Evolutionary conservation across 2,888 invertebrate species (phyloP), one percentile per base, ranked within the genome.

Genomic region (Drosophila putrida): DNA sequence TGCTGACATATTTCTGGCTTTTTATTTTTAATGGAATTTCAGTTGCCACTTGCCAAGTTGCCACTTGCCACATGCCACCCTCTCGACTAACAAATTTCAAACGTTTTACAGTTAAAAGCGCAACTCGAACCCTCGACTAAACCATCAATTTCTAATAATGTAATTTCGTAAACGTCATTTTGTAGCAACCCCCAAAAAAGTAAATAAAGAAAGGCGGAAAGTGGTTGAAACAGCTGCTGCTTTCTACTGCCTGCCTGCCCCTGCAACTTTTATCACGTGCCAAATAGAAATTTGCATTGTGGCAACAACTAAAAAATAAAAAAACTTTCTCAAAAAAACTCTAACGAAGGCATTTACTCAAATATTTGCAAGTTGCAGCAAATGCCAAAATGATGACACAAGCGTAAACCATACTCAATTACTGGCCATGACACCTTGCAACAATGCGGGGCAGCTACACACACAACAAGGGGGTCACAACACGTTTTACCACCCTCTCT

Each of bases 111-210:
- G 25, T 47, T 65, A 61, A 78, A 66, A 63, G 62, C 62, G 49
- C 53, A 82, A 66, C 66, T 64, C 55, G 47, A 33, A 62, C 63
- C 43, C 60, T 55, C 49, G 25, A 68, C 68, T 58, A 60, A 80
- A 77, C 77, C 89, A 88, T 89, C 88, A 89, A 88, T 89, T 88
- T 82, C 82, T 80, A 88, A 89, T 88, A 88, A 89, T 86, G 88
- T 86, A 89, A 89, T 89, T 88, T 89, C 61, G 73, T 82, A 88
- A 88, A 84, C 82, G 88, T 88, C 86, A 86, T 80, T 87, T 88
- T 76, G 73, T 54, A 75, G 57, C 63, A 70, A 60, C 69, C 64
- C 77, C 20, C 65, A 9, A 31, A 47, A 46, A 31, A 33, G 2
- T 43, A 58, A 15, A 20, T 31, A 54, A 33, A 41, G 44, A 53